Conservation (phyloP, 2,797 vertebrate genomes). For the Microctenopoma lineatum region DNA sequence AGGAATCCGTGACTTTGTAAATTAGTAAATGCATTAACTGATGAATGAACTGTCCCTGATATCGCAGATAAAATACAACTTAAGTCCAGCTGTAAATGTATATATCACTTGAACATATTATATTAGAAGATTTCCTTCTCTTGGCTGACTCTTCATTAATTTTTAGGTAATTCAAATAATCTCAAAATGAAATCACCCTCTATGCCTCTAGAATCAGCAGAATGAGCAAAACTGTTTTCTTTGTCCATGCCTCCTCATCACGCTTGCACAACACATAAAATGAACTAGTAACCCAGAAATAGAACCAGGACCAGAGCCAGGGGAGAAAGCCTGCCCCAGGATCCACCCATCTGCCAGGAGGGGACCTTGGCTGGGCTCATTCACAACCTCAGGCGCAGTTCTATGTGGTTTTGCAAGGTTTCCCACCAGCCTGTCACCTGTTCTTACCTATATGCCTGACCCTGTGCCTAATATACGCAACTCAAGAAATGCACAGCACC, state of each 20-base stretch:
- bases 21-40: too few species aligned
- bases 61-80: neutral
- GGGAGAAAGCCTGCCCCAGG: slow-evolving; percentile 45
- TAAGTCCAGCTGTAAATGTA: slow-evolving; percentile 4
- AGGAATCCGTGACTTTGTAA: neutral
- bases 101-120: neutral
- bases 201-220: neutral
- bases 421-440: slow-evolving; percentile 1
- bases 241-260: slow-evolving; percentile 6
- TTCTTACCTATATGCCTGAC: slow-evolving; percentile 10
- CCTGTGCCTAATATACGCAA: rapidly evolving
- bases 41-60: neutral
- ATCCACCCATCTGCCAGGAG: slow-evolving; percentile 69
- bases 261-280: slow-evolving; percentile 17
- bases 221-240: slow-evolving; percentile 5
- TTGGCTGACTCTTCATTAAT: slow-evolving; percentile 1
- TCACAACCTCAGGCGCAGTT: slow-evolving; percentile 39
- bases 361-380: slow-evolving; percentile 52
- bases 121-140: neutral
- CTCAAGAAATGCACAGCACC: neutral
- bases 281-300: slow-evolving; percentile 68
- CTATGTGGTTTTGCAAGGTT: slow-evolving; percentile 1
- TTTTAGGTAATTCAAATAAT: slow-evolving; percentile 31
- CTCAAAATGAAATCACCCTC: slow-evolving; percentile 13
- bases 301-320: slow-evolving; percentile 41